Base-by-base conservation (phyloP, 1,140 invertebrate species). In the Drosophila leontia region DNA sequence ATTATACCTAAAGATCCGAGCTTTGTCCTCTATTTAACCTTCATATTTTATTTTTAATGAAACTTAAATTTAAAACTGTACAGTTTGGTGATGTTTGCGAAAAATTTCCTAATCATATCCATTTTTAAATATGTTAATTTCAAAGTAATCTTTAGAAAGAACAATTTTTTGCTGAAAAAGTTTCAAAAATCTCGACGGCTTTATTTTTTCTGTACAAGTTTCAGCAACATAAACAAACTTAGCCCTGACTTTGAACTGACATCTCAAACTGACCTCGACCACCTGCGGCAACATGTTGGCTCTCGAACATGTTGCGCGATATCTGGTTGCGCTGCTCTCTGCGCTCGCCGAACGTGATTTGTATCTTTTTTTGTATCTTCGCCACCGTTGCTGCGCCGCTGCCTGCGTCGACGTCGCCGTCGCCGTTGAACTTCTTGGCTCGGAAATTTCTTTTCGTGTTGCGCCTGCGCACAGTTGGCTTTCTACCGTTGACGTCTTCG, bases 391-490 rank as follows among this genome's bases (percentile, higher is more conserved):
- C 75, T 62, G 61, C 65, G 23, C 70, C 44, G 75, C 78, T 67
- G 74, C 35, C 53, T 17, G 69, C 58, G 60, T 7, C 57, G 63
- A 26, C 53, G 45, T 55, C 59, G 58, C 29, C 55, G 64, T 62
- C 59, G 62, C 37, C 59, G 64, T 35, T 56, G 62, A 44, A 67
- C 77, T 83, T 80, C 80, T 88, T 82, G 83, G 83, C 61, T 88
- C 83, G 83, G 64, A 87, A 87, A 87, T 87, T 87, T 87, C 84
- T 87, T 87, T 87, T 87, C 80, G 75, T 86, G 67, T 80, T 81
- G 91, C 91, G 91, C 91, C 91, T 90, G 91, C 91, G 91, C 91
- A 92, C 91, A 92, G 91, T 92, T 91, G 87, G 91, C 87, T 92
- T 92, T 92, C 91, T 92, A 92, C 87, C 91, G 79, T 92, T 80